Evolutionary conservation across 2,113 vertebrate genomes (phyloP), one percentile per base, ranked within the genome.

Genomic region (Pseudopodoces humilis): DNA sequence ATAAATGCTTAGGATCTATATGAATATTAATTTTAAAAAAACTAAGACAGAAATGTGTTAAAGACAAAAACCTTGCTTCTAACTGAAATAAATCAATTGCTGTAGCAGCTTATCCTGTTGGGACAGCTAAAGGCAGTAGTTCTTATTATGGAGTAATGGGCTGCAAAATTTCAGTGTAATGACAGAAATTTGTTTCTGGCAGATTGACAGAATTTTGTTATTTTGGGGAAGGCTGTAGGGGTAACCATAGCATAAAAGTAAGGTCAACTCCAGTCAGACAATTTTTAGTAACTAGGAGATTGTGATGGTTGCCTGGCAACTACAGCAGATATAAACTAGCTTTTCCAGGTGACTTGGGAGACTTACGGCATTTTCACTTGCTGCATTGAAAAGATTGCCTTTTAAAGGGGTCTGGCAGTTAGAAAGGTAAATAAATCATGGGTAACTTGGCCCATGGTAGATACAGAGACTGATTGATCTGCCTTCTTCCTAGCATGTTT

Each of bases 81-180:
- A 88, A 91, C 76, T 59, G 63, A 94, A 94, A 78, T 52, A 71
- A 94, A 68, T 75, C 72, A 64, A 46, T 69, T 74, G 16, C 55
- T 96, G 91, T 82, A 84, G 76, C 52, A 37, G 27, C 23, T 95
- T 70, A 88, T 91, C 92, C 88, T 62, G 64, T 60, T 67, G 88
- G 94, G 93, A 77, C 53, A 44, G 62, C 83, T 85, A 94, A 82
- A 96, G 87, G 88, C 84, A 88, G 58, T 92, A 84, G 84, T 95
- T 95, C 72, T 44, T 83, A 74, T 92, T 92, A 84, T 95, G 92
- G 82, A 64, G 86, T 96, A 97, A 97, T 96, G 83, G 88, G 74
- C 93, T 97, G 95, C 86, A 94, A 97, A 95, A 97, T 97, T 87
- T 91, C 91, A 95, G 31, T 65, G 46, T 96, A 94, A 96, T 96